Base-by-base conservation (phyloP, 2,797 vertebrate genomes). In the Clamator glandarius region DNA sequence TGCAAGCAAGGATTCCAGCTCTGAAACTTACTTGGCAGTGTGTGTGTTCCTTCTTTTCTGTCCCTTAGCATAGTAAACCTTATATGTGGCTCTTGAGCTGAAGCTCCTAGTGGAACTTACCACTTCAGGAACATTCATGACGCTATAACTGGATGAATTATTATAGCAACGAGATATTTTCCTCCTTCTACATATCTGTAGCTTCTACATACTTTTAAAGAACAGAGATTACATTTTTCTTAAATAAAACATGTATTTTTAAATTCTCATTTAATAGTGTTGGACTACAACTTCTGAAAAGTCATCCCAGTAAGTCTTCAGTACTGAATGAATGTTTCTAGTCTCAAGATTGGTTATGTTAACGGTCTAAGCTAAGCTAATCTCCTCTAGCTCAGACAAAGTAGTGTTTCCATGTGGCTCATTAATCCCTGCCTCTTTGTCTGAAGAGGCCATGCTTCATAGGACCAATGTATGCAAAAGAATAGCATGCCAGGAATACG, bases 311-410 rank as follows among this genome's bases (percentile, higher is more conserved):
- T 9, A 12, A 66, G 21, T 70, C 31, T 76, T 54, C 75, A 90
- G 62, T 46, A 88, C 36, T 11, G 28, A 87, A 66, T 46, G 55
- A 92, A 72, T 44, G 77, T 80, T 95, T 95, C 89, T 92, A 89
- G 80, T 87, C 88, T 94, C 36, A 64, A 84, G 81, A 95, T 92
- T 93, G 92, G 94, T 95, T 93, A 92, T 4, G 17, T 74, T 95
- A 91, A 92, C 83, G 57, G 81, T 35, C 81, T 95, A 94, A 96
- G 39, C 84, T 95, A 96, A 96, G 83, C 81, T 94, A 93, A 95
- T 96, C 91, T 91, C 70, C 82, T 92, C 90, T 95, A 96, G 95
- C 92, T 72, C 75, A 95, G 67, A 90, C 84, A 96, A 97, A 97
- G 97, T 75, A 94, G 88, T 79, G 77, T 94, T 97, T 97, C 95